phyloP scores from a whole-genome alignment of 2,113 vertebrate genomes.

The Tauraco erythrolophus region DNA sequence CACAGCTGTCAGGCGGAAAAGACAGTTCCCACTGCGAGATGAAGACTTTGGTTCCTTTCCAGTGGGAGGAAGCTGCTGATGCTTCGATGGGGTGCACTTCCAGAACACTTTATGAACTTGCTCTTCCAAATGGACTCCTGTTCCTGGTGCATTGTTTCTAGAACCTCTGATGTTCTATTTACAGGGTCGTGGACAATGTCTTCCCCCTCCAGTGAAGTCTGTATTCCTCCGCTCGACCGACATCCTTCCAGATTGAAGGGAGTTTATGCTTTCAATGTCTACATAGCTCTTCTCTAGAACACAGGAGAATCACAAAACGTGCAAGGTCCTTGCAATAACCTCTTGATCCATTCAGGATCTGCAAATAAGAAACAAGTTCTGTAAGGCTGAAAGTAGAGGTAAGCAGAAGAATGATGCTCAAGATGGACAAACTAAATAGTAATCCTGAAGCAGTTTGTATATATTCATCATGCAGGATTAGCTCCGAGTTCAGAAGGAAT shows the following conservation, averaged over 20 bases:
- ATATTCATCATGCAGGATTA: neutral
- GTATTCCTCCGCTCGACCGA: neutral
- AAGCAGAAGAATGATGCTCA: neutral
- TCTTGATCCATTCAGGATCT: constrained; percentile 98
- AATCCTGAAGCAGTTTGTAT: neutral
- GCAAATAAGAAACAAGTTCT: constrained; percentile 58
- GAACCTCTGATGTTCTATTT: neutral
- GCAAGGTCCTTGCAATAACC: constrained; percentile 90
- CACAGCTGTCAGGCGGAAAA: neutral
- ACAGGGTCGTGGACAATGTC: neutral
- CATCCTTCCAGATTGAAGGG: neutral
- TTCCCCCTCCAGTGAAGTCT: neutral
- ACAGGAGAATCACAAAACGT: constrained; percentile 94
- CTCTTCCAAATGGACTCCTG: neutral
- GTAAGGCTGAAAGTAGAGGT: neutral
- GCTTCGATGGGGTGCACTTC: neutral
- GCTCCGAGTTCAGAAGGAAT: neutral
- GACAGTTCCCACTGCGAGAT: neutral
- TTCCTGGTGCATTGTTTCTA: neutral
- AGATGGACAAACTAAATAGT: neutral
- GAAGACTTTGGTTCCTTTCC: neutral
- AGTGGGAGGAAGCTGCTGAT: neutral
- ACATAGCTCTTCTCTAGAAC: constrained; percentile 74
- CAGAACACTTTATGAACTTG: neutral
- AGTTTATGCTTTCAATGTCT: neutral